Evolutionary conservation across 1,140 invertebrate genomes (phyloP), one percentile per base, ranked within the genome.

Genomic region (Hypothenemus hampei): DNA sequence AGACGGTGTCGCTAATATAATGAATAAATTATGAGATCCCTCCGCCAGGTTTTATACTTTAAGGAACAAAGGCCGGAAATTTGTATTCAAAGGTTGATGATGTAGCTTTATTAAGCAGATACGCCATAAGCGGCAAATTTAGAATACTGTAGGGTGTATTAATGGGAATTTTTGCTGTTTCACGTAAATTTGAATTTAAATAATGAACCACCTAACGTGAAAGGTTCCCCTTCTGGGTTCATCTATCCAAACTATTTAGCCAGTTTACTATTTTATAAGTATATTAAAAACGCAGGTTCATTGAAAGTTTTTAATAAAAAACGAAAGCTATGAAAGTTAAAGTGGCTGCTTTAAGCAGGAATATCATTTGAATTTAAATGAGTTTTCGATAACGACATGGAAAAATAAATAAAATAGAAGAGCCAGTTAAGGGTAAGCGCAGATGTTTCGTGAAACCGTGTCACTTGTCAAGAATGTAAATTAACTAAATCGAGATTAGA

Each of bases 31-130:
- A 48, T 36, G 21, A 48, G 29, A 48, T 48, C 31, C 45, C 45
- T 29, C 29, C 31, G 45, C 45, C 31, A 48, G 45, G 45, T 48
- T 48, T 48, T 48, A 48, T 49, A 39, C 47, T 49, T 49, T 49
- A 49, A 49, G 47, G 35, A 49, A 49, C 47, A 49, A 49, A 49
- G 47, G 21, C 6, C 47, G 47, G 35, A 39, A 49, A 49, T 49
- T 49, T 49, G 47, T 49, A 49, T 49, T 49, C 47, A 49, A 49
- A 49, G 47, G 47, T 39, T 49, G 47, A 49, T 49, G 47, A 49
- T 49, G 47, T 49, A 49, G 35, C 47, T 49, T 49, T 49, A 49
- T 49, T 49, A 49, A 49, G 35, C 35, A 49, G 47, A 39, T 39
- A 49, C 33, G 47, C 47, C 35, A 49, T 49, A 49, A 49, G 47